phyloP scores from a whole-genome alignment of 2,797 vertebrate genomes.

The Crenichthys baileyi region DNA sequence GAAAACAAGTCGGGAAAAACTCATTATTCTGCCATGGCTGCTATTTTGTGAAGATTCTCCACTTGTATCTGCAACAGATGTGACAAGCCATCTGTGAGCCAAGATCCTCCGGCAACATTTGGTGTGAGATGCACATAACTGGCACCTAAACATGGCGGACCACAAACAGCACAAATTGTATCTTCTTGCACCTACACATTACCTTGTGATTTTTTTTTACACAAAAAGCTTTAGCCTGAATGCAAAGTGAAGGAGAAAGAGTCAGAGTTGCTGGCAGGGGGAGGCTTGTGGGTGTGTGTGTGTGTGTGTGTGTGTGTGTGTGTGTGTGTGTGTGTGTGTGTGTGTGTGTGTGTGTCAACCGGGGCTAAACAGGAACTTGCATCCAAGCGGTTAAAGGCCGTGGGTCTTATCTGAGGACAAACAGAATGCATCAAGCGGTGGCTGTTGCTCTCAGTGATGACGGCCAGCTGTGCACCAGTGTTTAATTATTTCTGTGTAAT shows the following conservation, averaged over 20 bases:
- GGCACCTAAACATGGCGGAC: constrained; percentile 76
- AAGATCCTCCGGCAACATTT: constrained; percentile 83
- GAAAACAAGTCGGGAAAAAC: constrained; percentile 54
- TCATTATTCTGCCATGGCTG: constrained; percentile 72
- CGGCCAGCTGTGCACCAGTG: constrained; percentile 84
- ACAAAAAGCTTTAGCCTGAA: constrained; percentile 33
- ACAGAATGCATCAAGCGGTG: constrained; percentile 84
- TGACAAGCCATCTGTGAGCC: constrained; percentile 81
- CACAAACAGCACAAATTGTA: constrained; percentile 68
- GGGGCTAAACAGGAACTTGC: constrained; percentile 80
- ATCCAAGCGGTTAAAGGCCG: constrained; percentile 83
- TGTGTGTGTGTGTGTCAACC: constrained; percentile 70
- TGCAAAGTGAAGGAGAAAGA: constrained; percentile 46
- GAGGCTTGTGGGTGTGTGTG: constrained; percentile 50
- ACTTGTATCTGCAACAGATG: constrained; percentile 83
- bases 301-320: constrained; percentile 51
- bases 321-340: constrained; percentile 51
- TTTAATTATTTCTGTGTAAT: constrained; percentile 88
- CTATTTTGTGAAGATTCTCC: constrained; percentile 69
- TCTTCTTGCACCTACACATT: constrained; percentile 44
- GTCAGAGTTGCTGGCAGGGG: constrained; percentile 54
- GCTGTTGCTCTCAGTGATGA: constrained; percentile 82
- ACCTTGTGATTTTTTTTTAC: constrained; percentile 17
- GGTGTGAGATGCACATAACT: constrained; percentile 79
- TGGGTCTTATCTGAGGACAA: constrained; percentile 84